phyloP scores from a whole-genome alignment of 2,888 invertebrate species.

The Drosophila lacicola region DNA sequence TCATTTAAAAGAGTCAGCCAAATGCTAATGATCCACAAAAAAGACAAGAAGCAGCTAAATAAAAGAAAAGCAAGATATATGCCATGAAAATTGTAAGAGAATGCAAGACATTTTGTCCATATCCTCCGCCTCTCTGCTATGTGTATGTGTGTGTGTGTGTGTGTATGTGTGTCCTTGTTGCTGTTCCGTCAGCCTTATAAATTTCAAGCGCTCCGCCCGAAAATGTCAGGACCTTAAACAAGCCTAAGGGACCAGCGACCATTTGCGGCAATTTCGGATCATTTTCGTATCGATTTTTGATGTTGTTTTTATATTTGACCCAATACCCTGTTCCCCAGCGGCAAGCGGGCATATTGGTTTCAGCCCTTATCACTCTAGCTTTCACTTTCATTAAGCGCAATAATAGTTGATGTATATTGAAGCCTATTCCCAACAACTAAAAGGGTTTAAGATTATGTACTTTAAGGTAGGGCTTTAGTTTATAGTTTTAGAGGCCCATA shows the following conservation, averaged over 20 bases:
- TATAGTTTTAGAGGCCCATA: no score
- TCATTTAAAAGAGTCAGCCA: slow-evolving; percentile 68
- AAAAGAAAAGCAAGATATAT: background rate
- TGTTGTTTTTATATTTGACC: no score
- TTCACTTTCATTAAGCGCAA: no score
- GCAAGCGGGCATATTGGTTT: no score
- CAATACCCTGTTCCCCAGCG: background rate
- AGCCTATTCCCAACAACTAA: no score
- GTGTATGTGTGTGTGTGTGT: slow-evolving; percentile 1
- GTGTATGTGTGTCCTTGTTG: slow-evolving; percentile 57
- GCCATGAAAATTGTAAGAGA: slow-evolving; percentile 10
- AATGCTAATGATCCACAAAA: slow-evolving; percentile 52
- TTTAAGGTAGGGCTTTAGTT: no score
- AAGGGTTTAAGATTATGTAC: no score
- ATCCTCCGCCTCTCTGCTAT: slow-evolving; percentile 8
- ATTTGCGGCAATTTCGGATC: slow-evolving; percentile 61
- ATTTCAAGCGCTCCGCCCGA: slow-evolving; percentile 60
- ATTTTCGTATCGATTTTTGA: slow-evolving; percentile 62
- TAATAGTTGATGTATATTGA: no score
- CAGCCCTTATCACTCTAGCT: no score
- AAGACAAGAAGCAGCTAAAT: background rate
- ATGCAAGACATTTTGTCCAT: slow-evolving; percentile 41
- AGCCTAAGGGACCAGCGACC: slow-evolving; percentile 30
- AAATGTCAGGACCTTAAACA: slow-evolving; percentile 42
- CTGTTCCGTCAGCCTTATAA: slow-evolving; percentile 63